Conservation (phyloP, 2,888 invertebrate genomes). For the Danaus chrysippus region DNA sequence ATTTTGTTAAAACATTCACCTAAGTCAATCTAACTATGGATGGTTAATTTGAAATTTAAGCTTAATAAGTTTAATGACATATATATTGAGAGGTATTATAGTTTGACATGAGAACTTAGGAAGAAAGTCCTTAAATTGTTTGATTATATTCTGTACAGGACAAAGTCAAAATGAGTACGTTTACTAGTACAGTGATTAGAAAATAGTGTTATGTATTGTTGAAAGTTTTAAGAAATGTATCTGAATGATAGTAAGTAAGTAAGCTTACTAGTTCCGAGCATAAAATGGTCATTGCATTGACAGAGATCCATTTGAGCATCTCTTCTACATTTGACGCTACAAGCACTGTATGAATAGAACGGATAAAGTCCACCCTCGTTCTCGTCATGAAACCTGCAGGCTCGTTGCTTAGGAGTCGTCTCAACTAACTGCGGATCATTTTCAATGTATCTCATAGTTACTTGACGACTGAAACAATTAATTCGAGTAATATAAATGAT, state of each 20-base stretch:
- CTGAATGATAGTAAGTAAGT: slow-evolving; percentile 15
- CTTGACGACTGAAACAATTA: slow-evolving; percentile 60
- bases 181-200: too few relatives aligned
- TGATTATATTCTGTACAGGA: too few relatives aligned
- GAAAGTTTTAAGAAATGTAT: background rate
- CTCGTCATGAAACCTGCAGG: slow-evolving; percentile 85
- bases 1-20: too few relatives aligned
- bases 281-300: slow-evolving; percentile 84
- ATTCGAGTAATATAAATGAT: background rate
- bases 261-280: slow-evolving; percentile 79
- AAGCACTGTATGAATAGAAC: slow-evolving; percentile 85
- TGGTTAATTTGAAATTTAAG: too few relatives aligned
- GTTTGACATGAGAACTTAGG: too few relatives aligned
- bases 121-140: too few relatives aligned
- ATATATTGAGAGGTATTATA: too few relatives aligned
- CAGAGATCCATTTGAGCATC: slow-evolving; percentile 80
- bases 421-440: slow-evolving; percentile 82
- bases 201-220: too few relatives aligned
- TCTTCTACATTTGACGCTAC: slow-evolving; percentile 84
- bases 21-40: too few relatives aligned
- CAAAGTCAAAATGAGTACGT: too few relatives aligned
- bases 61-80: too few relatives aligned
- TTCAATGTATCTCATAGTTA: slow-evolving; percentile 81
- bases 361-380: slow-evolving; percentile 80
- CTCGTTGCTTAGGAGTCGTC: slow-evolving; percentile 81